A percentile compares a stretch with the other conserved stretches of the same genome.
Evolutionary conservation across 1,140 invertebrate genomes (phyloP).

Genomic region (Cataglyphis hispanica): DNA sequence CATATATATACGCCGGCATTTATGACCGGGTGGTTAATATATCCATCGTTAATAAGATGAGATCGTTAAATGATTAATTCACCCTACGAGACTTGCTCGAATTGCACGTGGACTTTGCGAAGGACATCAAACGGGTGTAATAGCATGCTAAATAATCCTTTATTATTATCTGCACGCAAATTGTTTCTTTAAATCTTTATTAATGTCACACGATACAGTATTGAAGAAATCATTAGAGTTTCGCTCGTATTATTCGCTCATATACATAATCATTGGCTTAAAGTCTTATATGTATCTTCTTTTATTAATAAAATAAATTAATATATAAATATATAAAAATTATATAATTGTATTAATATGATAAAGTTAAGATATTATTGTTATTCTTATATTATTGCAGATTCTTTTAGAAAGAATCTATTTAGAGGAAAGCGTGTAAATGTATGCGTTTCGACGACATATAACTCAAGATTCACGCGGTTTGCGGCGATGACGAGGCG

Average conservation of each 20-base stretch:
- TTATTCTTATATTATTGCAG: background rate
- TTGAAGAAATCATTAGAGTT: too few species aligned
- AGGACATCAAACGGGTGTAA: constrained; percentile 35
- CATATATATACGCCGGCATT: constrained; percentile 12
- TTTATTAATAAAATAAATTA: background rate
- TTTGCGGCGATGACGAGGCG: constrained; percentile 54
- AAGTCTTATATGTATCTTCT: too few species aligned
- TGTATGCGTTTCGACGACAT: constrained; percentile 14
- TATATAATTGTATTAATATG: background rate
- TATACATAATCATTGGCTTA: too few species aligned
- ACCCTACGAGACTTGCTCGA: constrained; percentile 11
- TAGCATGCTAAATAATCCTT: constrained; percentile 27
- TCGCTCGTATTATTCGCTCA: too few species aligned
- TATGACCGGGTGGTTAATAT: constrained; percentile 34
- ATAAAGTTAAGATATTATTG: background rate
- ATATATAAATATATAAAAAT: background rate
- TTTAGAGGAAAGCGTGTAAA: too few species aligned
- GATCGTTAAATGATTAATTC: constrained; percentile 59
- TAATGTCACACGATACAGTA: background rate
- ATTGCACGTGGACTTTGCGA: constrained; percentile 41
- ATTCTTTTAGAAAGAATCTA: too few species aligned
- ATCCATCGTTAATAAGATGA: constrained; percentile 59
- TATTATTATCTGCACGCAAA: constrained; percentile 8
- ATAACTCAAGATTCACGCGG: constrained; percentile 33
- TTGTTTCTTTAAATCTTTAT: constrained; percentile 33